A percentile compares a stretch with the other conserved stretches of the same genome.
These are phyloP conservation scores for Hoplostethus mediterraneus DNA, from an alignment of 2,797 vertebrate species.

Conservation along the genomic window DNA sequence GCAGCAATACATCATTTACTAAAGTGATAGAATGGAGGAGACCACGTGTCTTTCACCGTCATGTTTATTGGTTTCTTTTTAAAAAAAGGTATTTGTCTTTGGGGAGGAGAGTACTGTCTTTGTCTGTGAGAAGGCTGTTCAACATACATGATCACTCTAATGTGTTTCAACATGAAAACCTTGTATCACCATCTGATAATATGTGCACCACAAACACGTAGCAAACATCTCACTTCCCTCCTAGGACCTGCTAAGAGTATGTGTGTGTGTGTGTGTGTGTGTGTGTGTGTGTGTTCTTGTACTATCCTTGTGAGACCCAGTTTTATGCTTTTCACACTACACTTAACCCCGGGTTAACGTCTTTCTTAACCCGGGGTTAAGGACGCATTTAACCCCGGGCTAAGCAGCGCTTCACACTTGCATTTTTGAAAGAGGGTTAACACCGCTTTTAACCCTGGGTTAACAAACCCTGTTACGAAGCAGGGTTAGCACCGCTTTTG, in stretches of 20 bases:
- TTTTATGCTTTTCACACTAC: too few species aligned
- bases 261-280: conserved; percentile 23
- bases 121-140: conserved; percentile 21
- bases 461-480: too few species aligned
- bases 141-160: conserved; percentile 30
- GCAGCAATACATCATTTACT: background rate
- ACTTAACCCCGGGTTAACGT: too few species aligned
- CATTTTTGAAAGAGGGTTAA: too few species aligned
- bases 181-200: background rate
- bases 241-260: conserved; percentile 74
- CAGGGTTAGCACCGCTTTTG: too few species aligned
- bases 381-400: too few species aligned
- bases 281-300: conserved; percentile 19
- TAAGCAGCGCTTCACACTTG: too few species aligned
- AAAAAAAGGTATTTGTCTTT: conserved; percentile 12
- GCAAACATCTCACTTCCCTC: conserved; percentile 54
- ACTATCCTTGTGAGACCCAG: too few species aligned
- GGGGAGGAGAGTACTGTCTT: conserved; percentile 19
- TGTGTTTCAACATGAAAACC: conserved; percentile 64
- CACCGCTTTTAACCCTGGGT: too few species aligned
- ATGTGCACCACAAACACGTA: conserved; percentile 11
- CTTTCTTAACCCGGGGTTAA: too few species aligned
- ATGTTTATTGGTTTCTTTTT: conserved; percentile 55
- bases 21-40: background rate
- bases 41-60: conserved; percentile 34